Percentiles rank a stretch among this genome's conserved stretches.
These are phyloP conservation scores for Nibea albiflora DNA, from an alignment of 2,113 vertebrate genomes.

Conservation along the genomic window DNA sequence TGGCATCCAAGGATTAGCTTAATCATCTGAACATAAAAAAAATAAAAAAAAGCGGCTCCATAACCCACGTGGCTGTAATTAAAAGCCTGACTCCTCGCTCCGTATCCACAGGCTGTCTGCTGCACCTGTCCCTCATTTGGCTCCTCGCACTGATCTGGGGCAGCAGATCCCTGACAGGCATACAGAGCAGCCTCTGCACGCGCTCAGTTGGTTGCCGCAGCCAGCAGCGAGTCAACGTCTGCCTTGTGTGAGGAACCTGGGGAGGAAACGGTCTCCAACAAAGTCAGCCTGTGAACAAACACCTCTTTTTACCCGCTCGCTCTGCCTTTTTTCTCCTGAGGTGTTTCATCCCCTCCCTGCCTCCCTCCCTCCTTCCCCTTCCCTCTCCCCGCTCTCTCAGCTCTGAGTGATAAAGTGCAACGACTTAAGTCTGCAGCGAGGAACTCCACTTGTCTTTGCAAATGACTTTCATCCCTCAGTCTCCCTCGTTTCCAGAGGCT, in stretches of 20 bases:
- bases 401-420: constrained; percentile 52
- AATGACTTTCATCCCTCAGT: constrained; percentile 71
- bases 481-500: constrained; percentile 63
- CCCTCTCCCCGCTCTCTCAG: constrained; percentile 1
- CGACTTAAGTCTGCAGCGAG: constrained; percentile 51
- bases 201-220: constrained; percentile 55
- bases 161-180: constrained; percentile 69
- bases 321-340: constrained; percentile 43
- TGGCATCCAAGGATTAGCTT: constrained; percentile 56
- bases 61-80: constrained; percentile 70
- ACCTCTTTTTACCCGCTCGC: constrained; percentile 62
- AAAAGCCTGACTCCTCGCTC: constrained; percentile 65
- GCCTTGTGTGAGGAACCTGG: constrained; percentile 71
- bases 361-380: too few relatives aligned
- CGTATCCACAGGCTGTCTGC: constrained; percentile 61
- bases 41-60: constrained; percentile 27
- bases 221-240: constrained; percentile 67
- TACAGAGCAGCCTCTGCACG: constrained; percentile 76
- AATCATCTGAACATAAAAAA: constrained; percentile 63
- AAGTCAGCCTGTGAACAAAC: constrained; percentile 76
- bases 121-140: constrained; percentile 77
- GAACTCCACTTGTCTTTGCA: constrained; percentile 64
- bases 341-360: constrained; percentile 18
- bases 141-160: constrained; percentile 63
- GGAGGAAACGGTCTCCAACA: constrained; percentile 68